Evolutionary conservation across 2,888 invertebrate genomes (phyloP).

Genomic region (Dryocosmus kuriphilus): DNA sequence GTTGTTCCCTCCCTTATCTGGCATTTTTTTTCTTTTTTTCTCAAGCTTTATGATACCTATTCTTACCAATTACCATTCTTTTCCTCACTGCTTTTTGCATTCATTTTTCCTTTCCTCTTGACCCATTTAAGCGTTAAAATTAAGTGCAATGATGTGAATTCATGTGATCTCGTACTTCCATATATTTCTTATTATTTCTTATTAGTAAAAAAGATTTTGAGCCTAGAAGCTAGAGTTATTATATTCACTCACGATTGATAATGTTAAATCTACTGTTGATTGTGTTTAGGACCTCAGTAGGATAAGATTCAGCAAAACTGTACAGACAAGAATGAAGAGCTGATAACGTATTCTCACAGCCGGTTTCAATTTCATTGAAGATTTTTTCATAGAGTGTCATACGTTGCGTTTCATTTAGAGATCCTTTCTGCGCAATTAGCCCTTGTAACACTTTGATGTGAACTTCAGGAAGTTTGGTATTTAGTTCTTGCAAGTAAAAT

Average conservation of each 20-base stretch:
- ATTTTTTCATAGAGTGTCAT: conserved; percentile 80
- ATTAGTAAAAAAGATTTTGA: conserved; percentile 6
- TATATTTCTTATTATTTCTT: too few relatives aligned
- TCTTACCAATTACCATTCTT: too few relatives aligned
- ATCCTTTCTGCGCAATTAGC: conserved; percentile 78
- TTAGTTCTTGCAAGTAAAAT: conserved; percentile 80
- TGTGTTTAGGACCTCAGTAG: conserved; percentile 79
- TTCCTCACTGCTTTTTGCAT: too few relatives aligned
- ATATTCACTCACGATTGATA: conserved; percentile 53
- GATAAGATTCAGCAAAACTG: conserved; percentile 79
- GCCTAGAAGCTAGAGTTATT: not conserved
- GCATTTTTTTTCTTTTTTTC: too few relatives aligned
- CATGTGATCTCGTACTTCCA: too few relatives aligned
- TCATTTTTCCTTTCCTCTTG: too few relatives aligned
- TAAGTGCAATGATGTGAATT: too few relatives aligned
- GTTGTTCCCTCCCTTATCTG: too few relatives aligned
- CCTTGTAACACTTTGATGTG: conserved; percentile 80
- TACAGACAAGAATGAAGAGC: conserved; percentile 79
- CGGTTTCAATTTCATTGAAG: conserved; percentile 78
- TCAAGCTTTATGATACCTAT: too few relatives aligned
- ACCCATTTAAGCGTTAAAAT: too few relatives aligned
- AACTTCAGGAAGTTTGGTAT: conserved; percentile 77
- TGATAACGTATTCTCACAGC: conserved; percentile 77
- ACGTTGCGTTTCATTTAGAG: conserved; percentile 78
- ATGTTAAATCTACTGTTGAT: conserved; percentile 77